Conservation (phyloP, 2,797 vertebrate genomes). For the Lacerta bilineata region DNA sequence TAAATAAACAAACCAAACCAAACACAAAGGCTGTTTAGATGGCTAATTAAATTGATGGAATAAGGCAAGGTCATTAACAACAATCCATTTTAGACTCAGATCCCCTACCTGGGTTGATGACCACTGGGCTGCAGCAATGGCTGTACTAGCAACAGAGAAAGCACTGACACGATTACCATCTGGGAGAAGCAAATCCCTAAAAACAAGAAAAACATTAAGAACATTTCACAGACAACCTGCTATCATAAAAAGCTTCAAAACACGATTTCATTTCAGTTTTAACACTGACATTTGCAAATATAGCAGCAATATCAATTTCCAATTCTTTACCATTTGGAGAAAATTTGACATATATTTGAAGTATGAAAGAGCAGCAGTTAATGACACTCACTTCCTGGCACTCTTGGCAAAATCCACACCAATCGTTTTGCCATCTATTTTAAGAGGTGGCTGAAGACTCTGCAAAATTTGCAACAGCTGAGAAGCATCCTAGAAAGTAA, state of each 20-base stretch:
- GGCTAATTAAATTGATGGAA: neutral
- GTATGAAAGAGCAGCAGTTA: neutral
- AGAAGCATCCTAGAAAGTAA: slow-evolving; percentile 90
- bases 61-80: neutral
- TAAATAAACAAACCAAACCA: neutral
- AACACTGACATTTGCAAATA: neutral
- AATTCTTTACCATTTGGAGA: neutral
- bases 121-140: slow-evolving; percentile 99
- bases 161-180: slow-evolving; percentile 97
- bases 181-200: slow-evolving; percentile 93
- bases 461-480: slow-evolving; percentile 97
- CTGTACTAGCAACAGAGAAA: slow-evolving; percentile 98
- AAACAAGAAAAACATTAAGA: slow-evolving; percentile 52
- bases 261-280: rapidly evolving
- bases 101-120: slow-evolving; percentile 93
- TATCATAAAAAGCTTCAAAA: neutral
- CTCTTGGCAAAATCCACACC: slow-evolving; percentile 99
- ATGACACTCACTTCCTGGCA: slow-evolving; percentile 92
- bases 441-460: slow-evolving; percentile 94
- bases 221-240: neutral
- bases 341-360: neutral
- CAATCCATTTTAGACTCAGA: neutral
- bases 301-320: neutral
- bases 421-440: slow-evolving; percentile 98
- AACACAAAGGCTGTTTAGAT: neutral